Evolutionary conservation across 2,797 vertebrate species (phyloP).

Genomic region (Cyprinella venusta): DNA sequence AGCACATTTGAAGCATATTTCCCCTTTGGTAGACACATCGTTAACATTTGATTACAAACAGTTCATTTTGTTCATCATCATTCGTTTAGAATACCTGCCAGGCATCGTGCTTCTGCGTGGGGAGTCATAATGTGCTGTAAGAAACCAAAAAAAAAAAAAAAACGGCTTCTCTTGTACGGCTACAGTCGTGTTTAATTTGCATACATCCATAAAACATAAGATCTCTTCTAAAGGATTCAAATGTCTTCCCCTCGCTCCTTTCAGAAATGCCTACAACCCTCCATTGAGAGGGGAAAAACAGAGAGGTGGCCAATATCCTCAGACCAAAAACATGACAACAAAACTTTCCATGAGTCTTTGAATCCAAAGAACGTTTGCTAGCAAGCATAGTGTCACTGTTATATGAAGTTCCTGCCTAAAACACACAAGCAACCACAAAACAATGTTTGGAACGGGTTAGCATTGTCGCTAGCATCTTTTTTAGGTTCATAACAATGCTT

Average conservation of each 20-base stretch:
- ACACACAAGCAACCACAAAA: background rate
- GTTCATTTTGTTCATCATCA: constrained; percentile 42
- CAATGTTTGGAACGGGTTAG: background rate
- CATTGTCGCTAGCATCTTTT: background rate
- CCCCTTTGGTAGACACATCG: constrained; percentile 1
- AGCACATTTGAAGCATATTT: constrained; percentile 23
- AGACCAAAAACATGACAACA: background rate
- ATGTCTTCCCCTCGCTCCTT: background rate
- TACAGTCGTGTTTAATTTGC: constrained; percentile 43
- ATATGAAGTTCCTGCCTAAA: no score
- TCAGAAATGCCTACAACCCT: constrained; percentile 21
- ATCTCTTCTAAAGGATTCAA: constrained; percentile 25
- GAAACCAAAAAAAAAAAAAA: background rate
- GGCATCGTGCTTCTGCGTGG: constrained; percentile 20
- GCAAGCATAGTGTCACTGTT: background rate
- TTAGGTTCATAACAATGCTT: background rate
- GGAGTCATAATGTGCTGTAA: constrained; percentile 16
- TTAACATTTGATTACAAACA: constrained; percentile 24
- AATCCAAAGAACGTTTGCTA: background rate
- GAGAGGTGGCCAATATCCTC: constrained; percentile 4
- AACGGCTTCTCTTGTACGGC: constrained; percentile 30
- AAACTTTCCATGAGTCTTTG: background rate
- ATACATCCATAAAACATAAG: constrained; percentile 57
- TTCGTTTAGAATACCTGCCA: constrained; percentile 33
- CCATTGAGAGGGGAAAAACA: background rate